Evolutionary conservation across 2,113 vertebrate genomes (phyloP).

Genomic region (Pseudolaguvia tuberculata): DNA sequence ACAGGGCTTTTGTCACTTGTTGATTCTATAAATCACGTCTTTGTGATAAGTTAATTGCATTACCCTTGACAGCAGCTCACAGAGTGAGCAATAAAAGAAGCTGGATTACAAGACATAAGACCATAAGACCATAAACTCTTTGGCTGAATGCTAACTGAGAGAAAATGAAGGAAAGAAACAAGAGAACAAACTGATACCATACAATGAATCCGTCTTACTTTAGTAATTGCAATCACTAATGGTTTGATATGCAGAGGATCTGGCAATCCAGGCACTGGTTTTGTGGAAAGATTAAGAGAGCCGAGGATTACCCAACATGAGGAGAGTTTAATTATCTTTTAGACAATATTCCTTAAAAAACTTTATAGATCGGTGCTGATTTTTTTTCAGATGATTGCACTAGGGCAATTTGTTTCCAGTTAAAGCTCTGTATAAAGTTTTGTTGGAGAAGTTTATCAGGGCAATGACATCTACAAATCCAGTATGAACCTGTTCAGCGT

Average conservation of each 20-base stretch:
- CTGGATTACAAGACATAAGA: constrained; percentile 65
- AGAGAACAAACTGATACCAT: neutral
- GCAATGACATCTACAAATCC: constrained; percentile 57
- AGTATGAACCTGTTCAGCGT: constrained; percentile 58
- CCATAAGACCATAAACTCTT: constrained; percentile 72
- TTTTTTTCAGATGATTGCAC: constrained; percentile 6
- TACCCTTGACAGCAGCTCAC: constrained; percentile 78
- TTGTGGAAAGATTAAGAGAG: constrained; percentile 35
- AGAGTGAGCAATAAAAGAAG: constrained; percentile 68
- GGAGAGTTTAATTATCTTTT: constrained; percentile 55
- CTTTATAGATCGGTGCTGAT: constrained; percentile 9
- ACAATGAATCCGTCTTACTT: neutral
- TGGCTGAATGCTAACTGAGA: constrained; percentile 56
- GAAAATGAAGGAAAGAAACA: constrained; percentile 23
- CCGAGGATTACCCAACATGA: constrained; percentile 39
- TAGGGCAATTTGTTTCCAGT: constrained; percentile 18
- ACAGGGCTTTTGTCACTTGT: constrained; percentile 57
- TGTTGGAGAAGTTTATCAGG: constrained; percentile 16
- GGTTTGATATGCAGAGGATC: neutral
- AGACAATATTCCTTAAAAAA: constrained; percentile 52
- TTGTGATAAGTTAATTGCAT: constrained; percentile 74
- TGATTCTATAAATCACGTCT: constrained; percentile 72
- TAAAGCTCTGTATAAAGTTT: constrained; percentile 23
- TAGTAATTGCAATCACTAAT: neutral
- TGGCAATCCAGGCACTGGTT: constrained; percentile 12